Evolutionary conservation across 1,140 invertebrate genomes (phyloP).

Genomic region (Plectus sambesii): DNA sequence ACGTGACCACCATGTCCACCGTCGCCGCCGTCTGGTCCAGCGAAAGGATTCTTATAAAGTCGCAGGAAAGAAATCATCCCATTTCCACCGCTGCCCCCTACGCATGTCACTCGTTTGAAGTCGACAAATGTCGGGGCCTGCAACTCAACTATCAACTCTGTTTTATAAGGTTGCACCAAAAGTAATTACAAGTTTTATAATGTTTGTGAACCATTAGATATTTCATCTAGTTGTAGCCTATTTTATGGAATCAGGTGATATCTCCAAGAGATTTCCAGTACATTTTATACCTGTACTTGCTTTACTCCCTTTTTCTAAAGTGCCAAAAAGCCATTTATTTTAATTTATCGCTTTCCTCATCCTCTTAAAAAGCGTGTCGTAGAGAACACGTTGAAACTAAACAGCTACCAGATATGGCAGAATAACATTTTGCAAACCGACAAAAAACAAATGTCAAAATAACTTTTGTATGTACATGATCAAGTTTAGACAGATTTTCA

Average conservation of each 20-base stretch:
- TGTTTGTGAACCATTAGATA: constrained; percentile 17
- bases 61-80: constrained; percentile 73
- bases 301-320: constrained; percentile 13
- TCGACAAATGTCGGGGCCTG: constrained; percentile 48
- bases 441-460: too few species aligned
- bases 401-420: too few species aligned
- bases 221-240: constrained; percentile 10
- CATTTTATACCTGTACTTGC: constrained; percentile 5
- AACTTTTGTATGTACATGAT: too few species aligned
- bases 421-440: too few species aligned
- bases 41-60: constrained; percentile 65
- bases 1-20: constrained; percentile 95
- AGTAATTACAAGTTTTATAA: constrained; percentile 18
- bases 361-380: too few species aligned
- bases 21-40: constrained; percentile 89
- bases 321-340: too few species aligned
- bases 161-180: constrained; percentile 12
- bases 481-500: too few species aligned
- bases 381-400: too few species aligned
- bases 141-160: constrained; percentile 8
- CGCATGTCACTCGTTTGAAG: constrained; percentile 49
- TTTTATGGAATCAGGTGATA: constrained; percentile 17
- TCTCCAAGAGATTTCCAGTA: constrained; percentile 23
- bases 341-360: too few species aligned
- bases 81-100: constrained; percentile 79